Conservation (phyloP, 92 coral and sea anemone species). For the Phymanthus crucifer region DNA sequence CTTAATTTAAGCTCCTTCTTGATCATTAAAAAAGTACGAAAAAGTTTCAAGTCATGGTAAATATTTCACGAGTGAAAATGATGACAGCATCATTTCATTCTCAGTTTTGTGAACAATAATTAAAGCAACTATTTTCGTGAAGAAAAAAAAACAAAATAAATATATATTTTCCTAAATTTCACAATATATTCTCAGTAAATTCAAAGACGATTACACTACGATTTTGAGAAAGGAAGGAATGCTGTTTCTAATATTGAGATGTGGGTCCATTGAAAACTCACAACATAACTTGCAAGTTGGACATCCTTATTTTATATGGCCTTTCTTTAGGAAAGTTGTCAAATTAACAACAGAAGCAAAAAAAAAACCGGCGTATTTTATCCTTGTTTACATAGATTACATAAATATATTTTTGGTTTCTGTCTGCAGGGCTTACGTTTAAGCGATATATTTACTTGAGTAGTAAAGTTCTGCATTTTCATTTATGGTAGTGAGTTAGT, state of each 20-base stretch:
- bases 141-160: neutral
- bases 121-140: neutral
- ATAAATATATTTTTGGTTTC: neutral
- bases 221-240: neutral
- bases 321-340: conserved; percentile 6
- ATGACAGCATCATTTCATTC: neutral
- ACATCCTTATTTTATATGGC: neutral
- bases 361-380: neutral
- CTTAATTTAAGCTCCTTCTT: conserved; percentile 34
- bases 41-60: conserved; percentile 14
- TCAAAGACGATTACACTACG: neutral
- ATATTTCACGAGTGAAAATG: conserved; percentile 4
- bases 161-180: neutral
- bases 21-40: conserved; percentile 10
- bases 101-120: neutral
- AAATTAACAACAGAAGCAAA: neutral
- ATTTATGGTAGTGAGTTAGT: neutral
- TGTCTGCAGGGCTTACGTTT: neutral
- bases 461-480: conserved; percentile 7
- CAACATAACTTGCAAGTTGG: neutral
- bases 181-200: neutral
- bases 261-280: neutral
- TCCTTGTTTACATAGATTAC: conserved; percentile 4
- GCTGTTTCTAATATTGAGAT: neutral
- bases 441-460: neutral